A percentile compares a stretch with the other conserved stretches of the same genome.
Evolutionary conservation across 2,113 vertebrate species (phyloP).

Genomic region (Podocnemis expansa): DNA sequence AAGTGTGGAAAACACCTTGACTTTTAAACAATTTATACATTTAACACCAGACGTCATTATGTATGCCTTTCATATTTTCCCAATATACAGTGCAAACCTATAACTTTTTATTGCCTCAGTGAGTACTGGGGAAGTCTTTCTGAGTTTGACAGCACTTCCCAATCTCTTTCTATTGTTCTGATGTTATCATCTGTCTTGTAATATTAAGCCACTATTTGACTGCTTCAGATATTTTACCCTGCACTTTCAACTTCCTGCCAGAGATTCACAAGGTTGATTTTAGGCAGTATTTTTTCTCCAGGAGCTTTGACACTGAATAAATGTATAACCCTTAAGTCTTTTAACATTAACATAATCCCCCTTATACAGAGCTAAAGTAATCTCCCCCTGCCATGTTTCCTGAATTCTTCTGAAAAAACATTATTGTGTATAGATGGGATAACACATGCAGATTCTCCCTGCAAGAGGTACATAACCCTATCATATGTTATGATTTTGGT

Average conservation of each 20-base stretch:
- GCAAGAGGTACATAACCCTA: neutral
- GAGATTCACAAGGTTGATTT: neutral
- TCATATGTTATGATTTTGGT: neutral
- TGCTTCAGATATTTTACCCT: neutral
- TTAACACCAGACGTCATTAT: neutral
- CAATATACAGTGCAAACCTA: neutral
- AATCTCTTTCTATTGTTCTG: neutral
- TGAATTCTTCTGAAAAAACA: neutral
- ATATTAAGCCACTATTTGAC: neutral
- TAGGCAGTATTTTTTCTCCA: neutral
- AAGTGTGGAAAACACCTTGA: neutral
- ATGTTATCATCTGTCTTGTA: neutral
- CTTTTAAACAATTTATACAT: neutral
- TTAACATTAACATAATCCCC: neutral
- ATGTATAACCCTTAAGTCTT: neutral
- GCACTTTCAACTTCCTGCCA: neutral
- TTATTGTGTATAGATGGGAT: neutral
- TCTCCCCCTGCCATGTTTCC: neutral
- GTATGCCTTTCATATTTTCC: neutral
- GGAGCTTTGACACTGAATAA: neutral
- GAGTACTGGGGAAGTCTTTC: neutral
- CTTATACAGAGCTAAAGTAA: neutral
- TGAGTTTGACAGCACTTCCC: neutral
- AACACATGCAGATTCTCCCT: neutral
- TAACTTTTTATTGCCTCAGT: neutral